Evolutionary conservation across 2,113 vertebrate genomes (phyloP).

Genomic region (Tupaia tana): DNA sequence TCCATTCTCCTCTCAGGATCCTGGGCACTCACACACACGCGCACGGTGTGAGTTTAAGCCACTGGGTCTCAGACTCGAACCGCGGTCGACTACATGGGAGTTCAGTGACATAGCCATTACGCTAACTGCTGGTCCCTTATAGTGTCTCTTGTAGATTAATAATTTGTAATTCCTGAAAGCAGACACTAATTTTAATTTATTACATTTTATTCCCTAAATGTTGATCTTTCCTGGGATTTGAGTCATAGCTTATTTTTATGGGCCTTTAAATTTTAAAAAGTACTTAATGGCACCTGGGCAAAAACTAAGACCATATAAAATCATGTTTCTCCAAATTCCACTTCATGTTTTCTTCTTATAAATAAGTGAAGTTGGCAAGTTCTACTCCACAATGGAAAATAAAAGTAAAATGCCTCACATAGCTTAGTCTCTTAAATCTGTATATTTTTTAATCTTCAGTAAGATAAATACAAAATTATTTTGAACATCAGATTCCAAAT

Average conservation of each 20-base stretch:
- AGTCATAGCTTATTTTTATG: constrained; percentile 74
- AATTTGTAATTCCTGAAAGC: constrained; percentile 50
- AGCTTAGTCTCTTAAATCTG: constrained; percentile 50
- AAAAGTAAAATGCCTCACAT: constrained; percentile 61
- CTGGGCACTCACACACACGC: too few relatives aligned
- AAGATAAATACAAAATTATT: constrained; percentile 63
- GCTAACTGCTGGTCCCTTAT: too few relatives aligned
- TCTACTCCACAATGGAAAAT: constrained; percentile 55
- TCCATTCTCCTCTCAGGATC: too few relatives aligned
- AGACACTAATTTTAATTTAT: constrained; percentile 47
- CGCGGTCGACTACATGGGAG: too few relatives aligned
- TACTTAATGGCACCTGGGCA: constrained; percentile 62
- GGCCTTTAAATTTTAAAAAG: constrained; percentile 69
- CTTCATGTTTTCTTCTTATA: constrained; percentile 61
- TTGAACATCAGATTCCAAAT: constrained; percentile 63
- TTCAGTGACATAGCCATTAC: too few relatives aligned
- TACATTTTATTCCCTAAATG: constrained; percentile 29
- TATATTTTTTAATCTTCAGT: constrained; percentile 34
- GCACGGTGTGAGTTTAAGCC: too few relatives aligned
- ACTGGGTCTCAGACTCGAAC: too few relatives aligned
- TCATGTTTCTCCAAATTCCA: constrained; percentile 67
- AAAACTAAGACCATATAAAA: constrained; percentile 73
- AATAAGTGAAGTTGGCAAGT: constrained; percentile 63
- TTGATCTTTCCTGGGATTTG: constrained; percentile 61
- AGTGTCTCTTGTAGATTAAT: constrained; percentile 10